Percentiles rank a stretch among this genome's conserved stretches.
phyloP scores from a whole-genome alignment of 1,140 invertebrate species.

The Temnothorax longispinosus region DNA sequence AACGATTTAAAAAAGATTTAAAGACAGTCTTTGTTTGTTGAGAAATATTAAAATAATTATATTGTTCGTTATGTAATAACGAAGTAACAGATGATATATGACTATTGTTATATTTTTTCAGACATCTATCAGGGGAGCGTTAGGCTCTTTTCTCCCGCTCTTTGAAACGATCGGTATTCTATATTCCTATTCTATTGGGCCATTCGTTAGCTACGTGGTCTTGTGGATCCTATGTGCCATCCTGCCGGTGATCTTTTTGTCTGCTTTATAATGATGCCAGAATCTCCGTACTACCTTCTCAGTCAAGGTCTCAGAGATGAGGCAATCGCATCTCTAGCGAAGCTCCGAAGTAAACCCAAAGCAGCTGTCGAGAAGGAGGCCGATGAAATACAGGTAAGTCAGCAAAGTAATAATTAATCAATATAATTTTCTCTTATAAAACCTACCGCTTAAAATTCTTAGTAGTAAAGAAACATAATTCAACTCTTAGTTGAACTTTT shows the following conservation, averaged over 20 bases:
- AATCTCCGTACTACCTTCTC: conserved; percentile 92
- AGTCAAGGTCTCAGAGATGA: conserved; percentile 87
- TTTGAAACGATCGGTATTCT: conserved; percentile 92
- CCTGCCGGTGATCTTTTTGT: conserved; percentile 88
- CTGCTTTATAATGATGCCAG: conserved; percentile 92
- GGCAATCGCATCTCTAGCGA: conserved; percentile 88
- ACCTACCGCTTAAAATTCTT: background rate
- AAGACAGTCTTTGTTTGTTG: background rate
- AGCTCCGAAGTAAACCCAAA: conserved; percentile 88
- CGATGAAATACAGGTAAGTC: conserved; percentile 84
- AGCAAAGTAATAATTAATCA: background rate
- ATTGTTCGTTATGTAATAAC: background rate
- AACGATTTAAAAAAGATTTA: background rate
- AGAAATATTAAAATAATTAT: no score
- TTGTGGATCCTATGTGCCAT: conserved; percentile 89
- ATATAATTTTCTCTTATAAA: background rate
- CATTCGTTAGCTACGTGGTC: conserved; percentile 89
- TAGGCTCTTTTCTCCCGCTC: conserved; percentile 93
- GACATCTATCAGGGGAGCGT: conserved; percentile 90
- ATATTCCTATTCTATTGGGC: conserved; percentile 91
- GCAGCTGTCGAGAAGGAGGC: conserved; percentile 88
- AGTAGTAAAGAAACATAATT: background rate
- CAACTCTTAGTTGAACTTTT: background rate
- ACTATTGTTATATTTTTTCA: conserved; percentile 65
- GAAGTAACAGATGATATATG: no score